A percentile compares a stretch with the other conserved stretches of the same genome.
Evolutionary conservation across 1,140 invertebrate genomes (phyloP).

Genomic region (Apis laboriosa): DNA sequence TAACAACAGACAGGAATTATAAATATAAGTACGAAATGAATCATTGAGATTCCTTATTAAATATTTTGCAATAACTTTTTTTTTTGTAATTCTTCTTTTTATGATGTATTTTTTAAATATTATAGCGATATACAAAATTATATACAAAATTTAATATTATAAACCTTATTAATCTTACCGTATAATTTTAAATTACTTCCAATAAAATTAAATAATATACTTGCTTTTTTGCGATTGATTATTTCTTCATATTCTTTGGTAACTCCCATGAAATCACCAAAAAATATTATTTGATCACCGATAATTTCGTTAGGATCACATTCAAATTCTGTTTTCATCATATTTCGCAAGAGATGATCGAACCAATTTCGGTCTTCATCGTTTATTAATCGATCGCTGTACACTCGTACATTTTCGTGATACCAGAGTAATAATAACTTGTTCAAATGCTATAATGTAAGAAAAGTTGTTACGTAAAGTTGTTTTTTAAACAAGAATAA

Average conservation of each 20-base stretch:
- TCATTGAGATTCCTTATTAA: too few relatives aligned
- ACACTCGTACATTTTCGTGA: slow-evolving; percentile 87
- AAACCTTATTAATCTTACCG: too few relatives aligned
- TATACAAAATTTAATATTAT: too few relatives aligned
- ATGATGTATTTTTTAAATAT: too few relatives aligned
- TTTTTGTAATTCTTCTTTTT: too few relatives aligned
- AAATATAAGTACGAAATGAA: background rate
- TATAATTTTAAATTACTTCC: too few relatives aligned
- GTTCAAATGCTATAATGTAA: slow-evolving; percentile 22
- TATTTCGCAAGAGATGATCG: slow-evolving; percentile 80
- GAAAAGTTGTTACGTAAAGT: too few relatives aligned
- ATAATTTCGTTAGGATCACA: slow-evolving; percentile 83
- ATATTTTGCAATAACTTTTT: too few relatives aligned
- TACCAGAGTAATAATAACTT: slow-evolving; percentile 83
- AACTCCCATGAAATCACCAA: slow-evolving; percentile 59
- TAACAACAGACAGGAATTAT: too few relatives aligned
- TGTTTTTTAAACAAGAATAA: too few relatives aligned
- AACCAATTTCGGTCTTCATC: slow-evolving; percentile 84
- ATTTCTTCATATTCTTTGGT: slow-evolving; percentile 65
- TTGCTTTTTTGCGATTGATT: slow-evolving; percentile 53
- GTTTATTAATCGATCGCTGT: slow-evolving; percentile 86
- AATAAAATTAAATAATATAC: too few relatives aligned
- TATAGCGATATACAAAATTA: too few relatives aligned
- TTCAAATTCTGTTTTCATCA: slow-evolving; percentile 83
- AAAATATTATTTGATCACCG: slow-evolving; percentile 53